Conservation (phyloP, 1,140 invertebrate species). For the Drosophila asahinai region DNA sequence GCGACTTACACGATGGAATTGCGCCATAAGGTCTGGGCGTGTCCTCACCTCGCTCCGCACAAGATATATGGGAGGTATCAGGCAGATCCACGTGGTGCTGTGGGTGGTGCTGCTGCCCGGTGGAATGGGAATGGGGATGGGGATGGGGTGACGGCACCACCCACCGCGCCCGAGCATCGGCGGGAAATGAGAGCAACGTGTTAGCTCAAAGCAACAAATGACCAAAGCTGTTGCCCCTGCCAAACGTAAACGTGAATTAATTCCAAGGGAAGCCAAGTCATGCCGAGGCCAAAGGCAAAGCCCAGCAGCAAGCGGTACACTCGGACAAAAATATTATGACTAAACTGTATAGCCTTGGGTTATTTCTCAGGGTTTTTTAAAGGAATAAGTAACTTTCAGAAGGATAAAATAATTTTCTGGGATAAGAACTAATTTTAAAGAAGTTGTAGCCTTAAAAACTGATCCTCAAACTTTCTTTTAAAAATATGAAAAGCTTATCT, state of each 20-base stretch:
- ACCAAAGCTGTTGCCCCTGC: conserved; percentile 59
- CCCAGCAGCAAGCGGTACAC: conserved; percentile 34
- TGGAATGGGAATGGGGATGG: not conserved
- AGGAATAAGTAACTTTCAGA: not conserved
- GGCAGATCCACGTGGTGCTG: conserved; percentile 36
- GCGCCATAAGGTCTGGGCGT: conserved; percentile 80
- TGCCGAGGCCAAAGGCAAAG: conserved; percentile 45
- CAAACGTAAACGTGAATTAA: conserved; percentile 54
- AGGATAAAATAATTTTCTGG: not conserved
- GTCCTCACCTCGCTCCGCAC: conserved; percentile 52
- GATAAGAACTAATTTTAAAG: not conserved
- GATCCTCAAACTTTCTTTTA: not conserved
- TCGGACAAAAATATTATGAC: not conserved
- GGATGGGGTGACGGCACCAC: conserved; percentile 20
- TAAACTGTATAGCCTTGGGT: not conserved
- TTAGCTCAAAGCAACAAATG: conserved; percentile 74
- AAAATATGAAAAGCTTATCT: not conserved
- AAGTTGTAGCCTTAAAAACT: not conserved
- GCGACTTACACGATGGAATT: conserved; percentile 79
- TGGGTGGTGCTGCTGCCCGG: conserved; percentile 2
- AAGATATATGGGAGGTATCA: conserved; percentile 39
- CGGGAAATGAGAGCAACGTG: conserved; percentile 58
- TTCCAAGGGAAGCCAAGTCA: conserved; percentile 60
- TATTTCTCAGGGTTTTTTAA: not conserved
- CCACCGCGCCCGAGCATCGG: conserved; percentile 29